Percentiles rank a stretch among this genome's conserved stretches.
These are phyloP conservation scores for Drosophila suzukii DNA, from an alignment of 1,140 invertebrate genomes.

Conservation along the genomic window DNA sequence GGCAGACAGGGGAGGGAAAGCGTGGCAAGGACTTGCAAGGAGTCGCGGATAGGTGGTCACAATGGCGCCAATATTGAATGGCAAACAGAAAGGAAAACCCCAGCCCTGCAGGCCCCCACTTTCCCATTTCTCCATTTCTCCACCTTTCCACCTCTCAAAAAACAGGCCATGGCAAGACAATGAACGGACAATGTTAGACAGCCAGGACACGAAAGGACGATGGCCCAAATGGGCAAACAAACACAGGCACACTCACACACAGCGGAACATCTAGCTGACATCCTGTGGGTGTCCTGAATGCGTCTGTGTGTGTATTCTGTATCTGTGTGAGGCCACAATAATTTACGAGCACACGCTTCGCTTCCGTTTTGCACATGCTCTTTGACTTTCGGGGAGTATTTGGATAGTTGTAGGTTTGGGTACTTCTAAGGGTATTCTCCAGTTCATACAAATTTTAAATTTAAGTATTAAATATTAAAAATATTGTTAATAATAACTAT, in stretches of 20 bases:
- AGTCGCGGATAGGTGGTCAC: constrained; percentile 22
- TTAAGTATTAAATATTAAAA: too few species aligned
- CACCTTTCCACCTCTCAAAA: constrained; percentile 32
- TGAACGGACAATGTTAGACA: constrained; percentile 55
- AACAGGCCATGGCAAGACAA: constrained; percentile 57
- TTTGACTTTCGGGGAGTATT: constrained; percentile 10
- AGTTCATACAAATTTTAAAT: too few species aligned
- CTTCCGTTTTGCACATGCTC: constrained; percentile 38
- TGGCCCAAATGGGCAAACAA: constrained; percentile 77
- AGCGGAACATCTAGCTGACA: constrained; percentile 32
- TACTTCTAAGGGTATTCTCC: not conserved
- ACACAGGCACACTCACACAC: constrained; percentile 25
- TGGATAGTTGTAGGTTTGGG: not conserved
- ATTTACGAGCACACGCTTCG: constrained; percentile 79
- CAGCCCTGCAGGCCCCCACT: not conserved
- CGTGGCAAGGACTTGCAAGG: constrained; percentile 16
- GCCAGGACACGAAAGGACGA: constrained; percentile 69
- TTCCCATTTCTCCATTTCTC: not conserved
- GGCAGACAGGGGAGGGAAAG: constrained; percentile 24
- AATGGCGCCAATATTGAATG: constrained; percentile 78
- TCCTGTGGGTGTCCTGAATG: constrained; percentile 7
- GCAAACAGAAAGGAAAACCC: constrained; percentile 44
- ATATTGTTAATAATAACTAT: too few species aligned
- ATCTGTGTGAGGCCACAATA: constrained; percentile 58
- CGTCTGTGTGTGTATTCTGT: constrained; percentile 9